Conservation (phyloP, 2,113 vertebrate species). For the Corvus hawaiiensis region DNA sequence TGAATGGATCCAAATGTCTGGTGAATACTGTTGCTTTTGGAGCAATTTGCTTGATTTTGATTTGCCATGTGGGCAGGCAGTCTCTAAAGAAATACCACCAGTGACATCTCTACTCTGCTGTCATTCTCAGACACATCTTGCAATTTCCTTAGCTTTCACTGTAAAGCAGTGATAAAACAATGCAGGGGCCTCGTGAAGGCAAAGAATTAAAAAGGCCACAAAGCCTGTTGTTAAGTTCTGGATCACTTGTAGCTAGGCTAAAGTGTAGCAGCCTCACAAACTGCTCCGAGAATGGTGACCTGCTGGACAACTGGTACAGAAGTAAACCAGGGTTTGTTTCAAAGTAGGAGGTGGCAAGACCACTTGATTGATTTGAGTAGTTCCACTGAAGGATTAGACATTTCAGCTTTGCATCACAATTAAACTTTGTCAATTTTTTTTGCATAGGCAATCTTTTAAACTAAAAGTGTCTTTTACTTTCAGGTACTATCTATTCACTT, state of each 20-base stretch:
- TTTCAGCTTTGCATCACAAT: neutral
- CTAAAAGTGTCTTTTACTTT: neutral
- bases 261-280: neutral
- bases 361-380: neutral
- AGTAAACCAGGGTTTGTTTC: neutral
- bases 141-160: neutral
- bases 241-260: neutral
- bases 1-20: neutral
- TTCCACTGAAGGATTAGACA: neutral
- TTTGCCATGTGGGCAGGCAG: neutral
- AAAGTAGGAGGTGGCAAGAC: neutral
- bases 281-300: neutral
- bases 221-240: neutral
- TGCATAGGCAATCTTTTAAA: neutral
- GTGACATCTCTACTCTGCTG: neutral
- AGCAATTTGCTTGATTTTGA: slow-evolving; percentile 1
- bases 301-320: neutral
- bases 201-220: neutral
- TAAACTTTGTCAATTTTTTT: neutral
- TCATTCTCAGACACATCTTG: neutral
- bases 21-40: neutral
- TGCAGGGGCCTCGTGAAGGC: neutral
- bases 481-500: neutral
- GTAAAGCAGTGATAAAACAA: neutral
- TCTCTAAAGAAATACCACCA: neutral